Evolutionary conservation across 1,140 invertebrate genomes (phyloP).

Genomic region (Drosophila nikananu): DNA sequence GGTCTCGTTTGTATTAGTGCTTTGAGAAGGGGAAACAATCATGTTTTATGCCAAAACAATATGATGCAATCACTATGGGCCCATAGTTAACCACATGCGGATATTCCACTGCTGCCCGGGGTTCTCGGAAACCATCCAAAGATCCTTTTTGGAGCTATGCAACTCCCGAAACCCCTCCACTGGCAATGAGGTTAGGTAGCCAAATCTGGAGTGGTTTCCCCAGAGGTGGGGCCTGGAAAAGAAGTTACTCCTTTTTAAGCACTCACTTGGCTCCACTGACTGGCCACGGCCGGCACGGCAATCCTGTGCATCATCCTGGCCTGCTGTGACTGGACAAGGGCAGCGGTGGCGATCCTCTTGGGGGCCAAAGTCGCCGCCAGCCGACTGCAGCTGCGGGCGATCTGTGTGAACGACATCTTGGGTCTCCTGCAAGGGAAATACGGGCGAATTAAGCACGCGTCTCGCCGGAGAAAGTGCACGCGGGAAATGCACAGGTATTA

Average conservation of each 20-base stretch:
- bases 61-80: conserved; percentile 58
- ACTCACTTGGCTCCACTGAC: conserved; percentile 74
- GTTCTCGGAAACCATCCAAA: not conserved
- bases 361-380: conserved; percentile 71
- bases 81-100: not conserved
- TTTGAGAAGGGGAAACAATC: conserved; percentile 27
- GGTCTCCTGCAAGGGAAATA: conserved; percentile 47
- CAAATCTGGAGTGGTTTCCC: not conserved
- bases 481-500: conserved; percentile 10
- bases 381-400: conserved; percentile 79
- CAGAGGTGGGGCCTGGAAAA: not conserved
- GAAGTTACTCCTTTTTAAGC: not conserved
- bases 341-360: conserved; percentile 53
- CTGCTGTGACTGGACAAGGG: conserved; percentile 68
- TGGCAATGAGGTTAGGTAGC: conserved; percentile 73
- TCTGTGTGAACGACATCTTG: conserved; percentile 79
- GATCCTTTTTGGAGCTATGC: not conserved
- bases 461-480: not conserved
- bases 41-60: conserved; percentile 48
- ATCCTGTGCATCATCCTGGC: conserved; percentile 75
- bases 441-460: conserved; percentile 11
- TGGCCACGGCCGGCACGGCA: conserved; percentile 66
- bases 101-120: too few relatives aligned
- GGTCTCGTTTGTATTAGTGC: conserved; percentile 4
- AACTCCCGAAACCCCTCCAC: not conserved